Conservation (phyloP, 2,888 invertebrate genomes). For the Apodemia hepburni region DNA sequence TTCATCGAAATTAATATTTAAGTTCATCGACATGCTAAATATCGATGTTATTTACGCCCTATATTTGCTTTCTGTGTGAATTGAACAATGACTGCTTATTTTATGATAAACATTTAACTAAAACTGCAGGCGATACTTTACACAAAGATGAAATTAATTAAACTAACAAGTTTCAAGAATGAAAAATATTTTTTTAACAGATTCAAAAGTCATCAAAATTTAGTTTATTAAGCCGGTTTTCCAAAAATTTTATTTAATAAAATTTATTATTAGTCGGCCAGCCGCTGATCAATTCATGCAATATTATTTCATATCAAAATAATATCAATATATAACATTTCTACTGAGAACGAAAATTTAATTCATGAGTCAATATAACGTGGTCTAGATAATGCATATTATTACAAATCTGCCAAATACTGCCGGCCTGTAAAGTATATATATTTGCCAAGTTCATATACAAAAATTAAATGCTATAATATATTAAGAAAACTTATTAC, state of each 20-base stretch:
- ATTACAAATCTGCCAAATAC: slow-evolving; percentile 26
- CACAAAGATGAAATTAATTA: no score
- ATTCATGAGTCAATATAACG: neutral
- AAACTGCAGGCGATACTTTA: no score
- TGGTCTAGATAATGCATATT: neutral
- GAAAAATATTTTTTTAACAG: no score
- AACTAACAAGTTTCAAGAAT: no score
- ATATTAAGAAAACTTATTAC: neutral
- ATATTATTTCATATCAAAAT: neutral
- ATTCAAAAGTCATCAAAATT: no score
- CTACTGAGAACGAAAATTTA: neutral
- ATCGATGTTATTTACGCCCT: no score
- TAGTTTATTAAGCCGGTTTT: no score
- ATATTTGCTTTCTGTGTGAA: no score
- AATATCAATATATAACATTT: neutral
- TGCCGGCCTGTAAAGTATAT: slow-evolving; percentile 26
- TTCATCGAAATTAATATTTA: neutral
- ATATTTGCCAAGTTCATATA: slow-evolving; percentile 8
- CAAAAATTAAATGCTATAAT: neutral
- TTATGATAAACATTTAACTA: no score
- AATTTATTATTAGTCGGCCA: neutral
- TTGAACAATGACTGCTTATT: no score
- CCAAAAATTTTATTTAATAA: no score
- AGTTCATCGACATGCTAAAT: no score
- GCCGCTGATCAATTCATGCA: neutral